phyloP scores from a whole-genome alignment of 2,888 invertebrate species.

The Nasonovia ribisnigri region DNA sequence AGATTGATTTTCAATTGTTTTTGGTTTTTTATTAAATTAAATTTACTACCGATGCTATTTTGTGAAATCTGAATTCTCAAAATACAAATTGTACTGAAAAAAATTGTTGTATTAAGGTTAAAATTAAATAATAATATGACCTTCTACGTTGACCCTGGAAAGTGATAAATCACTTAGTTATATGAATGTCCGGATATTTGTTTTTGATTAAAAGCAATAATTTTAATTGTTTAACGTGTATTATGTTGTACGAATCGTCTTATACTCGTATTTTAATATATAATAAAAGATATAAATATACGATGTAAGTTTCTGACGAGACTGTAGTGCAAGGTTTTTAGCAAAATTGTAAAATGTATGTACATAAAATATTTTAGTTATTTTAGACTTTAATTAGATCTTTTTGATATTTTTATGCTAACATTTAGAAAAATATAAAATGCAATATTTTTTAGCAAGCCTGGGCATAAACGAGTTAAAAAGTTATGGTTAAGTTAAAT shows the following conservation, averaged over 20 bases:
- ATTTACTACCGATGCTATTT: not conserved
- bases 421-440: not conserved
- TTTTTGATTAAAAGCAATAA: not conserved
- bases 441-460: too few species aligned
- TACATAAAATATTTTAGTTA: not conserved
- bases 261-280: not conserved
- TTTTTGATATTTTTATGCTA: not conserved
- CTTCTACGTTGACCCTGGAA: not conserved
- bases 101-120: not conserved
- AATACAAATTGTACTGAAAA: not conserved
- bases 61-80: not conserved
- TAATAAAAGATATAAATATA: not conserved
- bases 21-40: not conserved
- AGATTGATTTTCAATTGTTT: not conserved
- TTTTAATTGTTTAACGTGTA: not conserved
- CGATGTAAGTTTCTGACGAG: rapidly evolving
- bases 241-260: not conserved
- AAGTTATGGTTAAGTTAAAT: too few species aligned
- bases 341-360: not conserved
- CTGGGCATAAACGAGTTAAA: too few species aligned
- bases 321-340: too few species aligned
- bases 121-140: not conserved
- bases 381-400: not conserved
- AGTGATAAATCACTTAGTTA: not conserved
- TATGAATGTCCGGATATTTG: not conserved